A percentile compares a stretch with the other conserved stretches of the same genome.
These are phyloP conservation scores for Merluccius polli DNA, from an alignment of 2,797 vertebrate species.

Conservation along the genomic window DNA sequence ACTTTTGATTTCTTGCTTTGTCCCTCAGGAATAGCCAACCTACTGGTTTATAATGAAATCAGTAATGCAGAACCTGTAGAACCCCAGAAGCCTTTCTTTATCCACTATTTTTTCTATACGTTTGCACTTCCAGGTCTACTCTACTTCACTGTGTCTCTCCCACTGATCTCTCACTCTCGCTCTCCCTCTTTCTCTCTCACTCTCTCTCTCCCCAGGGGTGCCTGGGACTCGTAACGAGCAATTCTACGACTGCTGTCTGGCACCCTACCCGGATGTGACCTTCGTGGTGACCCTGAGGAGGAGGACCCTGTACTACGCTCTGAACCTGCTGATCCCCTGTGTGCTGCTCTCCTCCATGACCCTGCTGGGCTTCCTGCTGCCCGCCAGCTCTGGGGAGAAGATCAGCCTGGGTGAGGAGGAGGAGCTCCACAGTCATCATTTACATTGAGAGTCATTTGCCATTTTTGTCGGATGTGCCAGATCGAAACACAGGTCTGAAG, in stretches of 20 bases:
- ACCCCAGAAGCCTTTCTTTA: background rate
- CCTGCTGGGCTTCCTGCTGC: conserved; percentile 74
- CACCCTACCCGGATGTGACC: conserved; percentile 78
- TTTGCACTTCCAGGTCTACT: background rate
- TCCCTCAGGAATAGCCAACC: background rate
- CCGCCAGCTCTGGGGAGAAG: conserved; percentile 78
- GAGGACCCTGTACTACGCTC: conserved; percentile 76
- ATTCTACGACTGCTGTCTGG: conserved; percentile 77
- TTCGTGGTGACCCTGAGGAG: conserved; percentile 77
- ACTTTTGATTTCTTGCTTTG: background rate
- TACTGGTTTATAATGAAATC: background rate
- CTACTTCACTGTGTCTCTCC: background rate
- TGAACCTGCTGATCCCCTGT: conserved; percentile 78
- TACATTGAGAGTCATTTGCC: no score
- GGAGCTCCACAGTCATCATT: background rate
- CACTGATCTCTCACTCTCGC: conserved; percentile 2
- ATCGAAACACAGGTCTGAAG: no score
- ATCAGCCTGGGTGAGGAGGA: conserved; percentile 65
- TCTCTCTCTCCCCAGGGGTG: conserved; percentile 58
- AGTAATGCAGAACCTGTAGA: background rate
- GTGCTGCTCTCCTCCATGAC: conserved; percentile 81
- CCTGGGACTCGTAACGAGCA: conserved; percentile 72
- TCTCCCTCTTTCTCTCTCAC: background rate
- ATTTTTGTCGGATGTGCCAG: no score
- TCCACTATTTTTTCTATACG: background rate